Evolutionary conservation across 2,888 invertebrate genomes (phyloP).

Genomic region (Octonoba sinensis): DNA sequence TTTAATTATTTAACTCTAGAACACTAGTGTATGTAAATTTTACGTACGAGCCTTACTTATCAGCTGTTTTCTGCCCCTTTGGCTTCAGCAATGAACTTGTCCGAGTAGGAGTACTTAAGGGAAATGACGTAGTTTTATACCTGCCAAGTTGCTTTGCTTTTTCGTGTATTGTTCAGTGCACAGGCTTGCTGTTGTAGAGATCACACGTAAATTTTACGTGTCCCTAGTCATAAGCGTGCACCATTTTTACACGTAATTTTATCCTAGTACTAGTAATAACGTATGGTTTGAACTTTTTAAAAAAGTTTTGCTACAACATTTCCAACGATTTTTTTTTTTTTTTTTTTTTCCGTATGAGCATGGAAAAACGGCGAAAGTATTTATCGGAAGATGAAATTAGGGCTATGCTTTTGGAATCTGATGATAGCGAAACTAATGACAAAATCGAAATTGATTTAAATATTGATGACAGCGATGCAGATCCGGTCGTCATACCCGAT

Average conservation of each 20-base stretch:
- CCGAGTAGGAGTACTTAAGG: too few species aligned
- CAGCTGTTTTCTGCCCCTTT: too few species aligned
- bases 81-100: too few species aligned
- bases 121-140: too few species aligned
- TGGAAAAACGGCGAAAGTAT: not conserved
- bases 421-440: constrained; percentile 6
- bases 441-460: not conserved
- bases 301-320: not conserved
- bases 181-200: too few species aligned
- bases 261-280: constrained; percentile 3
- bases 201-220: constrained; percentile 6
- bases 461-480: constrained; percentile 7
- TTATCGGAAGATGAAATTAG: constrained; percentile 4
- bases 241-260: not conserved
- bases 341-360: not conserved
- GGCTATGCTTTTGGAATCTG: constrained; percentile 9
- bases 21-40: too few species aligned
- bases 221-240: not conserved
- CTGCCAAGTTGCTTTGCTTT: too few species aligned
- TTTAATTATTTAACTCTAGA: too few species aligned
- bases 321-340: not conserved
- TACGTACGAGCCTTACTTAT: too few species aligned
- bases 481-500: not conserved
- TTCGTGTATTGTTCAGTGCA: too few species aligned
- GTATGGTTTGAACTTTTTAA: not conserved